These are phyloP conservation scores for Poeciliopsis occidentalis DNA, from an alignment of 2,113 vertebrate species.

Conservation along the genomic window DNA sequence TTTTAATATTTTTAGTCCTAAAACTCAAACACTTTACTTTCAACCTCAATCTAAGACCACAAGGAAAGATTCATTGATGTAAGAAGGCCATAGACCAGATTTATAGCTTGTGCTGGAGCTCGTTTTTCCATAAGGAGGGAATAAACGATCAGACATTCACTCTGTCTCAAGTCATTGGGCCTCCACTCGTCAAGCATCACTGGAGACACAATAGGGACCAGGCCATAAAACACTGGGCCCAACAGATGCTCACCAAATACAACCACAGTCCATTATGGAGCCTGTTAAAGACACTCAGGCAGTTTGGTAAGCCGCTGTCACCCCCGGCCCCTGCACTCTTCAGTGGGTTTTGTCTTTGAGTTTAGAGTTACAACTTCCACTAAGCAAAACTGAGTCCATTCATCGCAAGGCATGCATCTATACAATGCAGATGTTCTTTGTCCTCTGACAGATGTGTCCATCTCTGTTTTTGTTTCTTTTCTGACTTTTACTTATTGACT, in stretches of 20 bases:
- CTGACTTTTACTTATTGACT: conserved; percentile 21
- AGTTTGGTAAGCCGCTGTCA: conserved; percentile 40
- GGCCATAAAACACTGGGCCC: conserved; percentile 68
- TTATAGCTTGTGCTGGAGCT: conserved; percentile 18
- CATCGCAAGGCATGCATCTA: conserved; percentile 33
- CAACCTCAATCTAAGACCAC: neutral
- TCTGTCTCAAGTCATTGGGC: conserved; percentile 23
- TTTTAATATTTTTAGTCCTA: neutral
- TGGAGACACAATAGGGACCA: conserved; percentile 51
- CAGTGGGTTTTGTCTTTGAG: conserved; percentile 52
- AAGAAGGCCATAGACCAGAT: conserved; percentile 3
- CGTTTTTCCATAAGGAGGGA: conserved; percentile 25
- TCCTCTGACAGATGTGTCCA: conserved; percentile 59
- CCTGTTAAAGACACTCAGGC: conserved; percentile 61
- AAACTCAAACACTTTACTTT: neutral
- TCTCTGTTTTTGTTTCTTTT: conserved; percentile 33
- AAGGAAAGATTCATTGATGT: neutral
- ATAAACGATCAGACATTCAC: conserved; percentile 36
- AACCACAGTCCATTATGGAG: conserved; percentile 71
- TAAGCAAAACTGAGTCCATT: conserved; percentile 23
- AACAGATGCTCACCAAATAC: conserved; percentile 67
- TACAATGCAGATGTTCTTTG: conserved; percentile 71
- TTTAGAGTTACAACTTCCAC: conserved; percentile 64
- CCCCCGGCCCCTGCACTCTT: conserved; percentile 33
- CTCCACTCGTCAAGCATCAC: conserved; percentile 39